Evolutionary conservation across 2,888 invertebrate genomes (phyloP), one percentile per base, ranked within the genome.

Genomic region (Eupithecia insigniata): DNA sequence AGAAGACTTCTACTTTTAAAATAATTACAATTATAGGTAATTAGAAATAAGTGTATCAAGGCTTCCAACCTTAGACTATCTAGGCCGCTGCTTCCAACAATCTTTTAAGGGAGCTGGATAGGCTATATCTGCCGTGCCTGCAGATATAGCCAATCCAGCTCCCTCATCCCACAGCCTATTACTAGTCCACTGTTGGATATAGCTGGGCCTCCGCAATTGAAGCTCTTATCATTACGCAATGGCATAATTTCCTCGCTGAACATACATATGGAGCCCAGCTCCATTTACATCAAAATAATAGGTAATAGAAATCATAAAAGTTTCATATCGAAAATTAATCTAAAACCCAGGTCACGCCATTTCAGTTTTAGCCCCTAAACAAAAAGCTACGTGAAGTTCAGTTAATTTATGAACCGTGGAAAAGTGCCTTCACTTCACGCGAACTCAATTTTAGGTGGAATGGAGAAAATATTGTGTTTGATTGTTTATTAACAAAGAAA

Each of bases 391-490:
- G 51, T 67, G 66, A 73, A 72, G 18, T 26, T 67, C n/a, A 36
- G 67, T 34, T 71, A 72, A 62, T 22, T 61, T 61, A 61, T 61
- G 61, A 61, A 32, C 32, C 61, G 61, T 61, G 32, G 61, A 32
- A 61, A 61, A 61, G 32, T 32, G 75, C 74, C 76, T 74, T 79
- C 76, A 77, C 71, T 76, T 74, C 78, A 79, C 79, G 78, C 75
- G 73, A 79, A 67, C 73, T 67, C 71, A 62, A 74, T 70, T 76
- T 79, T 2, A 34, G 64, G 34, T 64, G 64, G 36, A 36, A 39
- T 64, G 36, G 26, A 64, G 5, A 64, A 30, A 60, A 26, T 26
- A 34, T 4, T 26, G 26, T 12, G 36, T n/a, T 64, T 64, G 22
- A 22, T n/a, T n/a, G n/a, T n/a, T n/a, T n/a, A n/a, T n/a, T n/a